These are phyloP conservation scores for Epiblema foenella DNA, from an alignment of 2,888 invertebrate species.

Conservation along the genomic window DNA sequence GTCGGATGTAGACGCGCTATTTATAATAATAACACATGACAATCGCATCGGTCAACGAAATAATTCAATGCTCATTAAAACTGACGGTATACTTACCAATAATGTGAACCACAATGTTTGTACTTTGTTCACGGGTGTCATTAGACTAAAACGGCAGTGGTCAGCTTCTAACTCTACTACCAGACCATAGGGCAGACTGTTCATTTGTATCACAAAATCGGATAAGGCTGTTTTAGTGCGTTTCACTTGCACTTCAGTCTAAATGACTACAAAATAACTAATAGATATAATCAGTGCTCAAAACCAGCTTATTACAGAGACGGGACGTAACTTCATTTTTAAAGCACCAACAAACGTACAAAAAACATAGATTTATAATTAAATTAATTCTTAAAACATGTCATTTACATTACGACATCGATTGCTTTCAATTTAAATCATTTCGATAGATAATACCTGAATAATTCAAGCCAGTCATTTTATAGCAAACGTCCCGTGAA, in stretches of 20 bases:
- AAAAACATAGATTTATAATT: conserved; percentile 3
- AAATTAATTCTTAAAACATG: conserved; percentile 17
- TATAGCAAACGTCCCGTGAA: conserved; percentile 40
- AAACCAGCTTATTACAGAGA: neutral
- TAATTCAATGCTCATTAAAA: conserved; percentile 42
- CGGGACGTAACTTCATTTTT: conserved; percentile 16
- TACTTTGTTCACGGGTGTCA: conserved; percentile 67
- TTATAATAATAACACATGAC: conserved; percentile 38
- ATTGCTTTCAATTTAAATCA: conserved; percentile 17
- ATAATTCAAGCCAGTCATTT: conserved; percentile 23
- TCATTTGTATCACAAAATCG: conserved; percentile 12
- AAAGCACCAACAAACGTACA: conserved; percentile 20
- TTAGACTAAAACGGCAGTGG: conserved; percentile 39
- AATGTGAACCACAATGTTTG: conserved; percentile 58
- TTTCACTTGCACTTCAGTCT: conserved; percentile 20
- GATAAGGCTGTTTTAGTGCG: conserved; percentile 16
- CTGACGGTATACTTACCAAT: conserved; percentile 46
- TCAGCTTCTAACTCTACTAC: conserved; percentile 20
- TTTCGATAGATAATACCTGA: neutral
- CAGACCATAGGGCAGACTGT: conserved; percentile 4
- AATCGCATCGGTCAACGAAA: conserved; percentile 31
- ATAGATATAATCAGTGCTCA: conserved; percentile 9
- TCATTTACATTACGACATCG: conserved; percentile 13
- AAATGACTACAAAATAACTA: conserved; percentile 7
- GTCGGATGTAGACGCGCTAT: conserved; percentile 27